phyloP scores from a whole-genome alignment of 2,113 vertebrate species.

The Chamaea fasciata region DNA sequence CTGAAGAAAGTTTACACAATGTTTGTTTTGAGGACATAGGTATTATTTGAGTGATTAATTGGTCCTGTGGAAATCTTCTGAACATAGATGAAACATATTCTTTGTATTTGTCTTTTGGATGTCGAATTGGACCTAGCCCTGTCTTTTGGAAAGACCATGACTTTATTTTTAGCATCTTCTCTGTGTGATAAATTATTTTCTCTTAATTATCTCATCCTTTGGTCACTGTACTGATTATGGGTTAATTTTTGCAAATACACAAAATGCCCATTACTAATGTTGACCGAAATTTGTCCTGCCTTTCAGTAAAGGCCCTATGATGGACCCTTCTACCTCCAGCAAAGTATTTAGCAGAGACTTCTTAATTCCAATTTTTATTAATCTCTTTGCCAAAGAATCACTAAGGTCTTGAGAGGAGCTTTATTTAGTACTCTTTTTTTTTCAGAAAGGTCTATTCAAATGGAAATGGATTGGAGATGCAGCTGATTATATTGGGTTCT shows the following conservation, averaged over 20 bases:
- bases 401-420: neutral
- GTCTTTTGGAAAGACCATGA: neutral
- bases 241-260: neutral
- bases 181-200: neutral
- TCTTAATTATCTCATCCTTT: neutral
- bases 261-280: neutral
- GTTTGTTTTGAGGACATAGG: neutral
- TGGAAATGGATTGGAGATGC: neutral
- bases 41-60: neutral
- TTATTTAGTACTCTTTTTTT: neutral
- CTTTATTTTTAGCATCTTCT: neutral
- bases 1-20: neutral
- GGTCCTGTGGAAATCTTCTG: neutral
- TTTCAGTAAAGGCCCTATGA: neutral
- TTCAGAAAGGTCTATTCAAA: neutral
- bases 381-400: neutral
- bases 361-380: neutral
- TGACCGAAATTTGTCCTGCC: neutral
- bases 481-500: neutral
- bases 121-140: neutral
- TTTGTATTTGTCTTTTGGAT: neutral
- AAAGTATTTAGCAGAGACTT: neutral
- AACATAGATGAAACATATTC: neutral
- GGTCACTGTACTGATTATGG: neutral
- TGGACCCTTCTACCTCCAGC: neutral